Evolutionary conservation across 2,888 invertebrate genomes (phyloP).

Genomic region (Trichogramma dendrolimi): DNA sequence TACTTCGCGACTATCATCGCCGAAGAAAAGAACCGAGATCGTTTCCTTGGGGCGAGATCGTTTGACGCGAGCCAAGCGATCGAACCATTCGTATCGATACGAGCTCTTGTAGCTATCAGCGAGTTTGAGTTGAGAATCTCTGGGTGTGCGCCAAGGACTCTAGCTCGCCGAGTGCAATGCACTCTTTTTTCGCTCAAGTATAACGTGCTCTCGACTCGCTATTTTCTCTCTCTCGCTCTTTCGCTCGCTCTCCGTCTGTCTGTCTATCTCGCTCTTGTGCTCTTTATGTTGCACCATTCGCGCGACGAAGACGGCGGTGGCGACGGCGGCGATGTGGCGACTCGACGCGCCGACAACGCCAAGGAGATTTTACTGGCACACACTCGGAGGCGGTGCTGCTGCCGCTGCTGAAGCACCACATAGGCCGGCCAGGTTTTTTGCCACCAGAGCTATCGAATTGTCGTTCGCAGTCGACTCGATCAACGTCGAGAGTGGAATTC

Average conservation of each 20-base stretch:
- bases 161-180: neutral
- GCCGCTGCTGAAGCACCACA: no score
- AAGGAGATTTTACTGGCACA: neutral
- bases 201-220: neutral
- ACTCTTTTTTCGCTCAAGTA: slow-evolving; percentile 2
- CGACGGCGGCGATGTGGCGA: neutral
- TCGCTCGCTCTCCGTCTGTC: no score
- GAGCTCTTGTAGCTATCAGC: neutral
- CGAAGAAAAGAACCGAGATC: no score
- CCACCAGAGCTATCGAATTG: no score
- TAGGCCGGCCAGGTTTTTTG: no score
- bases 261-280: slow-evolving; percentile 2
- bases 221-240: no score
- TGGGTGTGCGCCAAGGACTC: slow-evolving; percentile 10
- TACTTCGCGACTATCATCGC: no score
- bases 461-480: no score
- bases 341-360: neutral
- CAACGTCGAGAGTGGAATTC: no score
- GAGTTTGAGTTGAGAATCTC: slow-evolving; percentile 1
- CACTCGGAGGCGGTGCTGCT: neutral
- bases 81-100: no score
- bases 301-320: slow-evolving; percentile 10
- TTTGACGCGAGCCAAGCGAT: no score
- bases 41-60: no score
- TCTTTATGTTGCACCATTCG: slow-evolving; percentile 5